A percentile compares a stretch with the other conserved stretches of the same genome.
Conservation (phyloP, 2,888 invertebrate species). For the Troilus luridus region DNA sequence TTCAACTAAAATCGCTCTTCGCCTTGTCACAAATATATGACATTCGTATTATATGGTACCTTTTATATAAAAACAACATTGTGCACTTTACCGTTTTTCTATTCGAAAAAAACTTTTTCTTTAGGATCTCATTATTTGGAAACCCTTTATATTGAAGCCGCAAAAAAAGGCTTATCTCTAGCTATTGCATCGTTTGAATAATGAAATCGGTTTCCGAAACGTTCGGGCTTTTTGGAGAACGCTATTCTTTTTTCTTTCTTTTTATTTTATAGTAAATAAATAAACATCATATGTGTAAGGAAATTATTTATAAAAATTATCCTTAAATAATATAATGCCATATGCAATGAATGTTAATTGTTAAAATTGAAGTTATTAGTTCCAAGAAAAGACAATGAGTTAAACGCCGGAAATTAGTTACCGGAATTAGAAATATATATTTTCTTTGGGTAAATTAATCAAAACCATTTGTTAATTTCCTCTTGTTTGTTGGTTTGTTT, state of each 20-base stretch:
- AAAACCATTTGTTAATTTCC: too few relatives aligned
- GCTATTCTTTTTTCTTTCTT: neutral
- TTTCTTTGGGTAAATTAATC: too few relatives aligned
- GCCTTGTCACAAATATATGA: neutral
- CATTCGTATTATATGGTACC: neutral
- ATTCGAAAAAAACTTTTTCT: neutral
- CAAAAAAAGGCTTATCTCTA: constrained; percentile 27
- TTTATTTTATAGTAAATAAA: neutral
- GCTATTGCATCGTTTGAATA: constrained; percentile 14
- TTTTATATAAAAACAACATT: neutral
- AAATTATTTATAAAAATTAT: too few relatives aligned
- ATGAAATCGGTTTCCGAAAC: neutral
- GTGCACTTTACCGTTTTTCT: neutral
- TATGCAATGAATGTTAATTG: too few relatives aligned
- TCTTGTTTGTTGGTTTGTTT: too few relatives aligned
- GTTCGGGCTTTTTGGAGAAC: neutral
- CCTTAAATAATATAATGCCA: too few relatives aligned
- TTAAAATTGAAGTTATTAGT: too few relatives aligned
- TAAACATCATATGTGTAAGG: too few relatives aligned
- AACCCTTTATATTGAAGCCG: constrained; percentile 23
- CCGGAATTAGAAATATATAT: too few relatives aligned
- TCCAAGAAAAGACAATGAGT: too few relatives aligned
- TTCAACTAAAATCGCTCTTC: neutral
- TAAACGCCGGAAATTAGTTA: too few relatives aligned
- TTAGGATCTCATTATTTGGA: neutral